Evolutionary conservation across 2,797 vertebrate genomes (phyloP).

Genomic region (Lycodopsis pacificus): DNA sequence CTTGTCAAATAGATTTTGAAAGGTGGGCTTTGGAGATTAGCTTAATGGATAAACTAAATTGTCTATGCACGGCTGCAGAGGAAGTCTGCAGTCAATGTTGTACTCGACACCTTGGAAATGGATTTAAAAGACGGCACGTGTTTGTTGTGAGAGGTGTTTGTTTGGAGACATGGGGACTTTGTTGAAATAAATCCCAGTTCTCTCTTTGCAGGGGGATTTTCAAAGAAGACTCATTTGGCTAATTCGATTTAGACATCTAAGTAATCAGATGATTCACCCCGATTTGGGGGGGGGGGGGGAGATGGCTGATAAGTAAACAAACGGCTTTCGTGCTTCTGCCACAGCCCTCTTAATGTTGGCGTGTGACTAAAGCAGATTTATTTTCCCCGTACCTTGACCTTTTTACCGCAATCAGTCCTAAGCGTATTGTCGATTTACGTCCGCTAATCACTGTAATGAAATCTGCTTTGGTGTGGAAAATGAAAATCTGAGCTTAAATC

Average conservation of each 20-base stretch:
- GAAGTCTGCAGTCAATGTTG: not conserved
- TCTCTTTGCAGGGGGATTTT: conserved; percentile 27
- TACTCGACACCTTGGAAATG: not conserved
- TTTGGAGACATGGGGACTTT: not conserved
- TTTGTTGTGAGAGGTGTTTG: not conserved
- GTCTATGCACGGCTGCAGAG: not conserved
- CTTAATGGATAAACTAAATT: not conserved
- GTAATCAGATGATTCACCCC: conserved; percentile 55
- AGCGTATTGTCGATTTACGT: conserved; percentile 13
- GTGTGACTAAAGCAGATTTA: conserved; percentile 39
- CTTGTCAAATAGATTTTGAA: not conserved
- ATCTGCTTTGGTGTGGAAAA: conserved; percentile 24
- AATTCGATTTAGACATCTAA: conserved; percentile 52
- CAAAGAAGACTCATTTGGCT: conserved; percentile 25
- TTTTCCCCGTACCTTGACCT: conserved; percentile 11
- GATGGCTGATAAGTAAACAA: conserved; percentile 46
- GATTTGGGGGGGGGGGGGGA: conserved; percentile 43
- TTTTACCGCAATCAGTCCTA: conserved; percentile 11
- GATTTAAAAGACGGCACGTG: not conserved
- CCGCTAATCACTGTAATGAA: not conserved
- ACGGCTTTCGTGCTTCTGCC: conserved; percentile 22
- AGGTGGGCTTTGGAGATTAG: not conserved
- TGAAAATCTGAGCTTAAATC: not conserved
- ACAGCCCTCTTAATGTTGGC: conserved; percentile 25
- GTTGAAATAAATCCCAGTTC: conserved; percentile 9